Base-by-base conservation (phyloP, 2,113 vertebrate genomes). In the Alosa alosa region DNA sequence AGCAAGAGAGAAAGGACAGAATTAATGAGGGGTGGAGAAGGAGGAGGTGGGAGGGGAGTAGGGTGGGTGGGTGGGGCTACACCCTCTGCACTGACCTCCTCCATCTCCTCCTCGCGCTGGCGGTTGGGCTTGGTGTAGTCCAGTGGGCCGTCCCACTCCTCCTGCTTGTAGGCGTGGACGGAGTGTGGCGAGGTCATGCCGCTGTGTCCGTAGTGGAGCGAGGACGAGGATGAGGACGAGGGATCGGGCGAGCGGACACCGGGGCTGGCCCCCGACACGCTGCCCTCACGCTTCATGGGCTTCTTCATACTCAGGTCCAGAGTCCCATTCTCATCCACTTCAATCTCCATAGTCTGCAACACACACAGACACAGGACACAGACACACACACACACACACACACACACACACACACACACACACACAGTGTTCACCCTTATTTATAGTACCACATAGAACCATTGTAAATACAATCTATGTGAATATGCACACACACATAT, bases 271-370 rank as follows among this genome's bases (percentile, higher is more conserved):
- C 96, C 96, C n/a, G 96, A 95, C 90, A 96, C 92, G 82, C 96
- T 96, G 90, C 96, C 93, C 47, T 99, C 97, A 2, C 95, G 94
- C 86, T 96, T 97, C 84, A 97, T 95, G 84, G 97, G 96, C 44
- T 97, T 99, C 94, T 97, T 98, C 98, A 99, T 99, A 86, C 98
- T 99, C 91, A 99, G 93, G 92, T 99, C 98, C 94, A 99, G 93
- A 18, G 98, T 99, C 60, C 98, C 98, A 0, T 99, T 99, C 89
- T 99, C 98, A 84, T 99, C 98, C 89, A 99, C 98, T 89, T 98
- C 97, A 0, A 99, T 99, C 91, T 97, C 97, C 95, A 94, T 94
- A 78, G 95, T 94, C 98, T 99, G 93, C 31, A 89, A 46, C 5
- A 41, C 50, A 5, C 57, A 72, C 25, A 84, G 1, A 83, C n/a